These are phyloP conservation scores for Pseudorhombus dupliciocellatus DNA, from an alignment of 2,113 vertebrate genomes.

Conservation along the genomic window DNA sequence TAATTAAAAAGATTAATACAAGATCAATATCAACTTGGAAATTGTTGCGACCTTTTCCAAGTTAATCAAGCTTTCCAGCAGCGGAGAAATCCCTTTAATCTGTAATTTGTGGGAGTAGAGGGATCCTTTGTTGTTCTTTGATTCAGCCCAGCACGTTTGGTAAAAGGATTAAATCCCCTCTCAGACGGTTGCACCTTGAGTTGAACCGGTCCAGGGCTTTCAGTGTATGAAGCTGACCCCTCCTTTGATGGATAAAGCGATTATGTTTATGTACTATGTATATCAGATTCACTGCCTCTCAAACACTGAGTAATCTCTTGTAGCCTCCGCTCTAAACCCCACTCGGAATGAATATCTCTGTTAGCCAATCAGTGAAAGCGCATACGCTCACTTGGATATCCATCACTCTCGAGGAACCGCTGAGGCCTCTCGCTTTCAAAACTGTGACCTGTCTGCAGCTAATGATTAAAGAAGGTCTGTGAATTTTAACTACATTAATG, in stretches of 20 bases:
- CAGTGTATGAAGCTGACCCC: constrained; percentile 15
- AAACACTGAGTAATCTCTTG: constrained; percentile 22
- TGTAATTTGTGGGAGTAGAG: background rate
- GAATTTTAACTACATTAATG: constrained; percentile 2
- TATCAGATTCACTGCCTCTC: constrained; percentile 28
- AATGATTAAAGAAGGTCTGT: constrained; percentile 30
- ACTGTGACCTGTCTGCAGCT: constrained; percentile 40
- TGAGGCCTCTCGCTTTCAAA: constrained; percentile 11
- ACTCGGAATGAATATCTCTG: background rate
- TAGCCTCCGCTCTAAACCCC: constrained; percentile 1
- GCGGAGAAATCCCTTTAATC: background rate
- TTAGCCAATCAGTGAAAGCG: constrained; percentile 32
- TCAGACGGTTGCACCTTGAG: constrained; percentile 2
- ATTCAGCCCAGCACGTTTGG: background rate
- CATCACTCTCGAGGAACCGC: constrained; percentile 33
- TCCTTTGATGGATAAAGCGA: constrained; percentile 17
- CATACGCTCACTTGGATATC: constrained; percentile 31
- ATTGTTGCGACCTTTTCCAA: background rate
- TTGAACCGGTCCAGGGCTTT: constrained; percentile 2
- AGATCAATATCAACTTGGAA: constrained; percentile 6
- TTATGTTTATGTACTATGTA: constrained; percentile 5
- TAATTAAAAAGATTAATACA: constrained; percentile 48
- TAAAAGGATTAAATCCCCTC: background rate
- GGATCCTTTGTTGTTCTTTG: background rate
- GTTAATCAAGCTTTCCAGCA: background rate